Evolutionary conservation across 2,113 vertebrate genomes (phyloP).

Genomic region (Globicephala melas): DNA sequence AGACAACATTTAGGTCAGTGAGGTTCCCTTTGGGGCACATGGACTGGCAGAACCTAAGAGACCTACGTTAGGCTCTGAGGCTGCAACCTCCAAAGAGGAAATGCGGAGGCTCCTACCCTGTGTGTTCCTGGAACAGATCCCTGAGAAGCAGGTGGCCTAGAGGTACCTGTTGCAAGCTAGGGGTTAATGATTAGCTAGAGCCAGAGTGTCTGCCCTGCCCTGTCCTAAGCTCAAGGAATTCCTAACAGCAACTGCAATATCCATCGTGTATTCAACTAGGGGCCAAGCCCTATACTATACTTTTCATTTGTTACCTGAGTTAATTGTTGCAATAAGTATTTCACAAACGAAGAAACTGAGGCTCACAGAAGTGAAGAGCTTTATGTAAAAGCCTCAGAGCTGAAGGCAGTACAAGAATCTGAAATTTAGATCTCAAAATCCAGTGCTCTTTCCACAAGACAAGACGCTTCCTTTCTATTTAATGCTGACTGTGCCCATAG

Average conservation of each 20-base stretch:
- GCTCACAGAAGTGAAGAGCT: background rate
- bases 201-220: background rate
- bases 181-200: background rate
- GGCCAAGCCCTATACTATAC: background rate
- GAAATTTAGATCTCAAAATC: background rate
- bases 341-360: background rate
- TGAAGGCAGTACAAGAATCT: background rate
- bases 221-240: background rate
- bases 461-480: background rate
- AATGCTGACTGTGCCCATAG: background rate
- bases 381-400: background rate
- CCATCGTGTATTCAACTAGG: background rate
- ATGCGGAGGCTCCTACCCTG: background rate
- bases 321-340: background rate
- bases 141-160: background rate
- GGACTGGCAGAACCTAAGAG: background rate
- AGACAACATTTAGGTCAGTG: background rate
- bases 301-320: background rate
- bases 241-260: background rate
- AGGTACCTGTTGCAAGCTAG: background rate
- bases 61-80: background rate
- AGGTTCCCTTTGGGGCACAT: background rate
- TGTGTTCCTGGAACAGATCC: background rate
- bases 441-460: background rate
- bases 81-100: background rate